Base-by-base conservation (phyloP, 2,113 vertebrate genomes). In the Miniopterus natalensis region DNA sequence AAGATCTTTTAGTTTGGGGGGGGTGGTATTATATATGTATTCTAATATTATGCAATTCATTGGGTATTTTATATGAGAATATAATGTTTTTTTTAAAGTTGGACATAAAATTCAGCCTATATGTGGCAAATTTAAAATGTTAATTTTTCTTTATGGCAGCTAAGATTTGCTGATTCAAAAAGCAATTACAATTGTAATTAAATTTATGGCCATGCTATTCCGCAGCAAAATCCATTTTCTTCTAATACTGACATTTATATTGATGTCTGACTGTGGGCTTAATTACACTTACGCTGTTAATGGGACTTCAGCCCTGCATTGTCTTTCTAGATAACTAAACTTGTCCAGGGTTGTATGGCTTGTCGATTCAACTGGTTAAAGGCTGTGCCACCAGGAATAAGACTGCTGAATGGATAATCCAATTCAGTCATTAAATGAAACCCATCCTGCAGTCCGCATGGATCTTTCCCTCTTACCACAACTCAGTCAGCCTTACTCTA, bases 101-200 rank as follows among this genome's bases (percentile, higher is more conserved):
- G 78, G 31, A 49, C 6, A 29, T 92, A 94, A 91, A 96, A 57
- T 36, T 87, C 14, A 80, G 1, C 68, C 1, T 81, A 57, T 78
- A 55, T 70, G 27, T 83, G 36, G 47, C 55, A 92, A 74, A 93
- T 87, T 95, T 75, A 36, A 94, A 93, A 73, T 89, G 55, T 2
- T 95, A 84, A 57, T 92, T 92, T 86, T 89, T 97, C 89, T 80
- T 93, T 71, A 66, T 45, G 31, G 63, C n/a, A 88, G 42, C 14
- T 90, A 65, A 87, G 63, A 90, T 95, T 92, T 95, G 83, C 77
- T 95, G 88, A 90, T 90, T 96, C 65, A 90, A 90, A 94, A 96
- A 88, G 55, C 55, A 94, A 95, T 95, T 81, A 88, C 8, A 84
- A 61, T 88, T 85, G 29, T 96, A 95, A 97, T 95, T 92, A 96